Base-by-base conservation (phyloP, 2,797 vertebrate species). In the Melanotaenia maccullochi region DNA sequence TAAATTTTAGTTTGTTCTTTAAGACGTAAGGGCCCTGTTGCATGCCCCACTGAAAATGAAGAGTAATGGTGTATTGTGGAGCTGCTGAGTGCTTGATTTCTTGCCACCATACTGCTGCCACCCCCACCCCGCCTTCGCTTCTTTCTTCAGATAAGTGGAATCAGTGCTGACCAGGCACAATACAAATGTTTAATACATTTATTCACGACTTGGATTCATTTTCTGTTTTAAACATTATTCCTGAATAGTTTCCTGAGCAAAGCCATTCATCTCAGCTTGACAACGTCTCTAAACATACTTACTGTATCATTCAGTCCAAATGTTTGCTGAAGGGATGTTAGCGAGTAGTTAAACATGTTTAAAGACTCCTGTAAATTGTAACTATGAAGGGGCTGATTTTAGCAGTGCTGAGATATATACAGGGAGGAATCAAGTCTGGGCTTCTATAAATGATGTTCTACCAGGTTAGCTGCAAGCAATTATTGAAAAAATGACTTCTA, bases 1-100 rank as follows among this genome's bases (percentile, higher is more conserved):
- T 95, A 94, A 88, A 95, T 95, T 95, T 92, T 84, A 93, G 94
- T 95, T 95, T 95, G 93, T 91, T 88, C 89, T 87, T 88, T 77
- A 84, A 89, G 94, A 94, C 92, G 62, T 83, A 74, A 77, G 85
- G 84, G 90, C 91, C 93, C 93, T 92, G 93, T 94, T 93, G 92
- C 86, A 90, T 85, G 93, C 93, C 92, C 84, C 28, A 68, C 70
- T 71, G 76, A 92, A 93, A 95, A 95, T 95, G 93, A 95, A 95
- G 95, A 95, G 91, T 95, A 95, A 95, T 95, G 93, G 84, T 81
- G 83, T 85, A 68, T 82, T 75, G 88, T 85, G 84, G 77, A 87
- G 90, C 85, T 93, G 93, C 92, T 94, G 93, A 93, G 93, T 86
- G 87, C 82, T 91, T 90, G 89, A 92, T 92, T 93, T 90, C 74